Percentiles rank a stretch among this genome's conserved stretches.
phyloP scores from a whole-genome alignment of 1,140 invertebrate species.

The Musca domestica region DNA sequence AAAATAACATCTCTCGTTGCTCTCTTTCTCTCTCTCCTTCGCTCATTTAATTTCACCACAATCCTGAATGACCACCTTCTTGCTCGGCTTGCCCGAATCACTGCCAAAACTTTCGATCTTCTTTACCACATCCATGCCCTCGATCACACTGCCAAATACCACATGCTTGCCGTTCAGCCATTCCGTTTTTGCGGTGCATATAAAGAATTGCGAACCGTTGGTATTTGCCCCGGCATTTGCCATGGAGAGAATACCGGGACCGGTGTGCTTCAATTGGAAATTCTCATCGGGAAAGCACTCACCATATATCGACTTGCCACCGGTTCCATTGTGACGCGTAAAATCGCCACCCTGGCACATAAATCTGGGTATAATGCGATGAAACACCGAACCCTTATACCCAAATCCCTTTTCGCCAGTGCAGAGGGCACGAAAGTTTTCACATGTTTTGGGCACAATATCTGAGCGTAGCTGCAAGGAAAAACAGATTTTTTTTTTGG shows the following conservation, averaged over 20 bases:
- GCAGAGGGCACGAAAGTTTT: conserved; percentile 88
- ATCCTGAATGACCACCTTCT: conserved; percentile 75
- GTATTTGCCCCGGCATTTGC: conserved; percentile 93
- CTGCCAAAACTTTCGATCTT: conserved; percentile 77
- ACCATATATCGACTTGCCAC: conserved; percentile 92
- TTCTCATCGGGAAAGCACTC: conserved; percentile 93
- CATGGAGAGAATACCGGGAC: conserved; percentile 85
- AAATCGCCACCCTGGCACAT: conserved; percentile 96
- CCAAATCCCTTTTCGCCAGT: conserved; percentile 90
- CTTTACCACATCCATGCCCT: conserved; percentile 93
- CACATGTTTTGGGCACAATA: conserved; percentile 85
- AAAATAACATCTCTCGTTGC: too few species aligned
- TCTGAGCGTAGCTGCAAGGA: conserved; percentile 74
- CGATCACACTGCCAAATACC: conserved; percentile 89
- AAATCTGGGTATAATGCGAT: conserved; percentile 94
- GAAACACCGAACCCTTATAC: conserved; percentile 85
- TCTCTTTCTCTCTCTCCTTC: too few species aligned
- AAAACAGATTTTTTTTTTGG: too few species aligned
- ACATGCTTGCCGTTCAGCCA: conserved; percentile 95
- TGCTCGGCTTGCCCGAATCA: conserved; percentile 78
- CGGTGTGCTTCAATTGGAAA: conserved; percentile 88
- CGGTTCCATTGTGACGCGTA: conserved; percentile 89
- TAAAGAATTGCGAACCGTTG: conserved; percentile 96
- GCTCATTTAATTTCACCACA: conserved; percentile 65
- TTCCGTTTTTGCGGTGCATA: conserved; percentile 87